Percentiles rank a stretch among this genome's conserved stretches.
phyloP scores from a whole-genome alignment of 2,113 vertebrate genomes.

The Rafetus swinhoei region DNA sequence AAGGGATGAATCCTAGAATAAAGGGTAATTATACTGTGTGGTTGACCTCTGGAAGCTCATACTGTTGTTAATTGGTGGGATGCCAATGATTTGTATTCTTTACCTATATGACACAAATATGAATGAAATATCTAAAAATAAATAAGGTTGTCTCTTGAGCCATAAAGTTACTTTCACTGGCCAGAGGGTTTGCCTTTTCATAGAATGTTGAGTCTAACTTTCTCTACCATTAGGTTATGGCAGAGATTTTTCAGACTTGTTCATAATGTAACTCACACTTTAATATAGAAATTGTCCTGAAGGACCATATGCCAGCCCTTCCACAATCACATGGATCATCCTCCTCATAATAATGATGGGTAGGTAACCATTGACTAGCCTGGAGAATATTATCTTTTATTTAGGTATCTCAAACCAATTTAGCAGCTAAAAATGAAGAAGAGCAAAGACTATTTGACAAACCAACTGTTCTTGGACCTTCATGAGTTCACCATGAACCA shows the following conservation, averaged over 20 bases:
- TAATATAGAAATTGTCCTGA: no score
- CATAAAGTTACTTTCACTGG: slow-evolving; percentile 34
- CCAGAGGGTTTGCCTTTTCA: slow-evolving; percentile 20
- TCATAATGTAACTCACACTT: not conserved
- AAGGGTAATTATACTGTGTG: slow-evolving; percentile 11
- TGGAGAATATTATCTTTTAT: not conserved
- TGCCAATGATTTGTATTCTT: not conserved
- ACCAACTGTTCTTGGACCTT: not conserved
- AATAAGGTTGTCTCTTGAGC: no score
- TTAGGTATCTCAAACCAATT: no score
- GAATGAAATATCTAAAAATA: no score
- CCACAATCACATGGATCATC: fast-evolving
- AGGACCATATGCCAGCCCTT: no score
- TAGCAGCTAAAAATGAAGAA: no score
- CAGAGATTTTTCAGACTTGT: not conserved
- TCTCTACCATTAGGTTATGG: not conserved
- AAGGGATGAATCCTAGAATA: slow-evolving; percentile 32
- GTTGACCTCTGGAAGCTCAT: not conserved
- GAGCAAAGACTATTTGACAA: not conserved
- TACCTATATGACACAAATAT: not conserved
- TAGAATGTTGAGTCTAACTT: not conserved
- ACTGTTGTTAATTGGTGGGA: not conserved
- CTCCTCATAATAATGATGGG: not conserved
- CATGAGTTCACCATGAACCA: not conserved
- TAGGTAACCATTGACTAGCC: not conserved